Evolutionary conservation across 2,113 vertebrate species (phyloP).

Genomic region (Gallinago media): DNA sequence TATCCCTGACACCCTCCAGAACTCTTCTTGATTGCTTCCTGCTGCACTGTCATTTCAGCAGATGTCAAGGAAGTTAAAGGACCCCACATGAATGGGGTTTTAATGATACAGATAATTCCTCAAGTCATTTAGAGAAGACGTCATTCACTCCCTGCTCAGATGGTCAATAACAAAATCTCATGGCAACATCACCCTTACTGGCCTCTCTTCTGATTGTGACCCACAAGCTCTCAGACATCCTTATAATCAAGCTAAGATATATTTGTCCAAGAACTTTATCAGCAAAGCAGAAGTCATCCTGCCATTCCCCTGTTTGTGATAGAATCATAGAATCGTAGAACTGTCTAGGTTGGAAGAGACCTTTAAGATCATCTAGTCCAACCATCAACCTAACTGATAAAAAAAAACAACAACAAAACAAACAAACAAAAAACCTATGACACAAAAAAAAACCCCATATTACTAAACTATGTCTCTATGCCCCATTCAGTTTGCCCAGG

Average conservation of each 20-base stretch:
- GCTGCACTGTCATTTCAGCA: background rate
- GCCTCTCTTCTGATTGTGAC: background rate
- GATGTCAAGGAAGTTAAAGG: background rate
- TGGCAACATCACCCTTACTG: fast-evolving
- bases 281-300: background rate
- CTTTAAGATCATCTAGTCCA: too few relatives aligned
- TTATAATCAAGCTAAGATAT: background rate
- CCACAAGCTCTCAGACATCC: background rate
- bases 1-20: background rate
- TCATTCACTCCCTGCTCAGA: background rate
- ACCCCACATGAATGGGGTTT: background rate
- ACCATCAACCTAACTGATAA: too few relatives aligned
- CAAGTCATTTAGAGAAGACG: background rate
- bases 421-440: too few relatives aligned
- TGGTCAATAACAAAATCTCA: background rate
- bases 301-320: background rate
- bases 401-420: too few relatives aligned
- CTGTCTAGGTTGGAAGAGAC: too few relatives aligned
- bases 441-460: too few relatives aligned
- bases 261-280: background rate
- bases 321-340: too few relatives aligned
- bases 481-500: background rate
- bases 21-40: background rate
- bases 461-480: too few relatives aligned
- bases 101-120: background rate